phyloP scores from a whole-genome alignment of 2,113 vertebrate species.

The Tragelaphus strepsiceros region DNA sequence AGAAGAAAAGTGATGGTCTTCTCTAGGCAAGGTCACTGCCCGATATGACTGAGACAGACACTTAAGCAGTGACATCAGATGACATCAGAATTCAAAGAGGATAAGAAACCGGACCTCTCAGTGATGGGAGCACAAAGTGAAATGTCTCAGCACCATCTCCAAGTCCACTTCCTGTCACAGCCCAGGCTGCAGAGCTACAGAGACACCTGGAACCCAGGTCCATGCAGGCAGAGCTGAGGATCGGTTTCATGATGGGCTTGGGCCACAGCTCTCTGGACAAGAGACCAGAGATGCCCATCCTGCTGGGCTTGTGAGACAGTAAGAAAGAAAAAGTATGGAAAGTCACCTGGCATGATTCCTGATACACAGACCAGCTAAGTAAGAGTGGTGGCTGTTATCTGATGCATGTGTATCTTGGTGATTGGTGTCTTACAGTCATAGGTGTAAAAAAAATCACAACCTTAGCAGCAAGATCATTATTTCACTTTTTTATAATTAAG shows the following conservation, averaged over 20 bases:
- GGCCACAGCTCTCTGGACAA: background rate
- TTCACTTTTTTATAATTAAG: background rate
- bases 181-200: background rate
- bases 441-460: background rate
- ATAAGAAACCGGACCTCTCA: rapidly evolving
- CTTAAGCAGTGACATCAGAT: background rate
- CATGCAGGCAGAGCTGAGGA: rapidly evolving
- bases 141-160: background rate
- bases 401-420: background rate
- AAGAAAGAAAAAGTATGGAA: background rate
- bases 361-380: background rate
- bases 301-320: background rate
- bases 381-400: too few relatives aligned
- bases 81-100: background rate
- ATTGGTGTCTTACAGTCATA: background rate
- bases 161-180: background rate
- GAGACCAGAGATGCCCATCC: background rate
- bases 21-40: background rate
- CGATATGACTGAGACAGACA: background rate
- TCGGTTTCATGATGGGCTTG: rapidly evolving
- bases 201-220: background rate
- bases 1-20: rapidly evolving
- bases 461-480: background rate
- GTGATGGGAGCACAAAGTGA: rapidly evolving
- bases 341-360: background rate